Conservation (phyloP, 2,888 invertebrate species). For the Thecophora atra region DNA sequence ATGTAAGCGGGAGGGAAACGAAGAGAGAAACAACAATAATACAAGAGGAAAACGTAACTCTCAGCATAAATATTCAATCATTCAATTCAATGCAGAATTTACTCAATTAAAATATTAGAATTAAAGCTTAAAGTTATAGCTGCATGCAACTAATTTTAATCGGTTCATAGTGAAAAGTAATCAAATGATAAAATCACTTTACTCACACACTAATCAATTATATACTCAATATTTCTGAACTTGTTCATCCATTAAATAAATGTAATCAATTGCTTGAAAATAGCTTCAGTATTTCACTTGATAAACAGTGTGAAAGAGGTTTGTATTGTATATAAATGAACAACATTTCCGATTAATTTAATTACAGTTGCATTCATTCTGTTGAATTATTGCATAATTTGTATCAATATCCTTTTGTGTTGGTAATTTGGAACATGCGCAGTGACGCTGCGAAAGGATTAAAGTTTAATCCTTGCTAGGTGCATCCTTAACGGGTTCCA, state of each 20-base stretch:
- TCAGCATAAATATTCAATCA: neutral
- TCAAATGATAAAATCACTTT: no score
- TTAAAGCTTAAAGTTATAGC: neutral
- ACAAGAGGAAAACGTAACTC: neutral
- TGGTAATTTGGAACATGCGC: conserved; percentile 26
- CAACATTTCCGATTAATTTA: no score
- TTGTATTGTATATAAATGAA: no score
- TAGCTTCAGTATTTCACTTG: no score
- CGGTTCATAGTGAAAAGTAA: neutral
- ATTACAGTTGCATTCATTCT: no score
- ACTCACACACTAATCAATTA: no score
- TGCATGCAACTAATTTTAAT: neutral
- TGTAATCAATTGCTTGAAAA: no score
- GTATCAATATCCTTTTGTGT: neutral
- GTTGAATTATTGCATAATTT: no score
- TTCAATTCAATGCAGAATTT: neutral
- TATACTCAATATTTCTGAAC: no score
- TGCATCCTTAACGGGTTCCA: conserved; percentile 51
- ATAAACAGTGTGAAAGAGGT: no score
- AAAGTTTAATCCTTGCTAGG: neutral
- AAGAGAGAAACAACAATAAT: neutral
- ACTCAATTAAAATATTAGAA: neutral
- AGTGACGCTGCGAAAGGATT: conserved; percentile 6
- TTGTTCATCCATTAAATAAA: no score
- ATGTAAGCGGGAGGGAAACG: conserved; percentile 3